Conservation (phyloP, 2,888 invertebrate genomes). For the Amphiduros pacificus region DNA sequence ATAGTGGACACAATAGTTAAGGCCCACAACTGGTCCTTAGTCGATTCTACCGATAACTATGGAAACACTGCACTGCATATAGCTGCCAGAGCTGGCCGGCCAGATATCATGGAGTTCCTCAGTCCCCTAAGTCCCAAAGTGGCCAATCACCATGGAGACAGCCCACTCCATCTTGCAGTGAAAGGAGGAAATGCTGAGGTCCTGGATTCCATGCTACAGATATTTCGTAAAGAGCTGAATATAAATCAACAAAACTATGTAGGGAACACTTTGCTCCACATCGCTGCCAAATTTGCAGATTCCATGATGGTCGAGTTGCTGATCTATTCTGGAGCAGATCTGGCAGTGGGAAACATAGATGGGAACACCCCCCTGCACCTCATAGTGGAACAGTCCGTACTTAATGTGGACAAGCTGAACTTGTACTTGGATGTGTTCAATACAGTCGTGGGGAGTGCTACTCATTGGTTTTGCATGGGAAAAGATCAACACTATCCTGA, state of each 20-base stretch:
- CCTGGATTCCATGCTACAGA: conserved; percentile 17
- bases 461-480: conserved; percentile 48
- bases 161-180: conserved; percentile 31
- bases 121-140: conserved; percentile 2
- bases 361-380: conserved; percentile 51
- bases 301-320: conserved; percentile 32
- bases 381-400: conserved; percentile 35
- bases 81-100: conserved; percentile 38
- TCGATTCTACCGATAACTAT: conserved; percentile 44
- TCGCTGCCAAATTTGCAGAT: conserved; percentile 24
- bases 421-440: conserved; percentile 37
- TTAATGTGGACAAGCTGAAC: conserved; percentile 25
- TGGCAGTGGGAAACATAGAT: conserved; percentile 35
- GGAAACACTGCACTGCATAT: conserved; percentile 54
- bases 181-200: conserved; percentile 11
- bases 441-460: conserved; percentile 32
- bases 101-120: conserved; percentile 19
- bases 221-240: conserved; percentile 29
- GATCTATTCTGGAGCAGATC: conserved; percentile 41
- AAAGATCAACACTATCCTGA: conserved; percentile 37
- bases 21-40: conserved; percentile 51
- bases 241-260: conserved; percentile 24
- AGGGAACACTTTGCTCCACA: conserved; percentile 30
- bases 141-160: conserved; percentile 22
- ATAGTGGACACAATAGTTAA: conserved; percentile 52